Conservation (phyloP, 1,140 invertebrate genomes). For the Anastrepha obliqua region DNA sequence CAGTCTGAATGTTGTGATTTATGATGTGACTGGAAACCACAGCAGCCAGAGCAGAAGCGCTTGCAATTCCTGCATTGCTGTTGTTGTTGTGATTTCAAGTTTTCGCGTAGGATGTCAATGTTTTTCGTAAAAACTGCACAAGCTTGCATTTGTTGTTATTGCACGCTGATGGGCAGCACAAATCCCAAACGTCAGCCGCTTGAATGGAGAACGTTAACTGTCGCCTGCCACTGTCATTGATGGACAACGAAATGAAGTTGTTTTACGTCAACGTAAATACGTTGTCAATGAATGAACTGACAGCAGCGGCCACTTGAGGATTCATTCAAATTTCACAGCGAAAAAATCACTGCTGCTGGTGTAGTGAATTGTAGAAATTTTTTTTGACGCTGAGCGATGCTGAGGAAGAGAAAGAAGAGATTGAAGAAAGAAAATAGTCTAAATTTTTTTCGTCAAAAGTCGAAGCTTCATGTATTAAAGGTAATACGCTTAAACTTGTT, state of each 20-base stretch:
- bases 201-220: neutral
- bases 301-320: conserved; percentile 2
- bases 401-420: too few species aligned
- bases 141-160: neutral
- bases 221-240: conserved; percentile 38
- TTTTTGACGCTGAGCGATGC: neutral
- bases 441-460: too few species aligned
- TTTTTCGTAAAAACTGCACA: neutral
- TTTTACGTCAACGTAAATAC: conserved; percentile 40
- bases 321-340: conserved; percentile 34
- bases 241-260: conserved; percentile 40
- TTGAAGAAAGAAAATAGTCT: too few species aligned
- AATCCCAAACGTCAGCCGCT: conserved; percentile 2
- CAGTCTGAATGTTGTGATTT: conserved; percentile 47
- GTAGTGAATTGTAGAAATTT: neutral
- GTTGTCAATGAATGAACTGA: conserved; percentile 39
- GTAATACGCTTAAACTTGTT: too few species aligned
- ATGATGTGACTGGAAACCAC: conserved; percentile 41
- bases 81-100: conserved; percentile 10
- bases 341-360: neutral
- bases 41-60: conserved; percentile 19
- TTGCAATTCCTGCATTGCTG: neutral
- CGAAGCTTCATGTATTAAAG: too few species aligned
- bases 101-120: conserved; percentile 24
- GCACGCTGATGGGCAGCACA: conserved; percentile 36